phyloP scores from a whole-genome alignment of 2,113 vertebrate genomes.

The Kobus ellipsiprymnus region DNA sequence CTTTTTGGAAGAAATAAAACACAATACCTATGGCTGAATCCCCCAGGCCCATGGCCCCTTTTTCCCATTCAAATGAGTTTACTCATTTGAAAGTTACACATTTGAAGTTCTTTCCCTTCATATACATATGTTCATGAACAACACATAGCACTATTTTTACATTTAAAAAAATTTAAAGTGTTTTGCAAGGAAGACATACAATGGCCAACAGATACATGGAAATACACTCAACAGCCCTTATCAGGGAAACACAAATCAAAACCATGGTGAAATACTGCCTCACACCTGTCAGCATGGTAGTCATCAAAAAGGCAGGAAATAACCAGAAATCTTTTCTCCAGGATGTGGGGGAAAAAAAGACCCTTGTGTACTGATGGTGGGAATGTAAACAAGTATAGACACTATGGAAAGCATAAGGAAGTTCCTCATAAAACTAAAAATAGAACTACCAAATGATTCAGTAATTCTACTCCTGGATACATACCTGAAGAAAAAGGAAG shows the following conservation, averaged over 20 bases:
- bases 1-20: background rate
- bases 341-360: background rate
- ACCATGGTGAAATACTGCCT: background rate
- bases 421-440: background rate
- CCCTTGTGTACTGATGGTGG: background rate
- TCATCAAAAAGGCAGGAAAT: background rate
- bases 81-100: background rate
- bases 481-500: background rate
- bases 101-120: background rate
- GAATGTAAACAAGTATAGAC: background rate
- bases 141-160: background rate
- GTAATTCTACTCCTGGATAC: background rate
- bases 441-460: background rate
- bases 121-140: background rate
- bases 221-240: background rate
- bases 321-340: background rate
- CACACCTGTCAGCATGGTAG: background rate
- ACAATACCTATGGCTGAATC: background rate
- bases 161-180: background rate
- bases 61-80: background rate
- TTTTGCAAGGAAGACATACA: background rate
- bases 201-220: background rate
- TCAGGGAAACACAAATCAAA: background rate
- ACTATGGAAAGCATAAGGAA: background rate
- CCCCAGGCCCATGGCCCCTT: background rate